Evolutionary conservation across 1,140 invertebrate species (phyloP), one percentile per base, ranked within the genome.

Genomic region (Trinorchestia longiramus): DNA sequence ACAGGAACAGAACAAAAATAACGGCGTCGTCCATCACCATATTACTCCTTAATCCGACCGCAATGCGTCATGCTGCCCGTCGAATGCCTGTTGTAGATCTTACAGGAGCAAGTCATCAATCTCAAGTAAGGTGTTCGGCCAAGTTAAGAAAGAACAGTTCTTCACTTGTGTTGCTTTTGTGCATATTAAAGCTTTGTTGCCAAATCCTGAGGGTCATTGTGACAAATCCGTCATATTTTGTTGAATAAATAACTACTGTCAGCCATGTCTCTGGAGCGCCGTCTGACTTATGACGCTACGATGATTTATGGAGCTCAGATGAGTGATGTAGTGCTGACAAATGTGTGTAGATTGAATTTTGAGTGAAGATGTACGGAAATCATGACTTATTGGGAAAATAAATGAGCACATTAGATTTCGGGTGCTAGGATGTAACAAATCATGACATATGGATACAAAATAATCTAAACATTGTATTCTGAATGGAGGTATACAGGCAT

Each of bases 21-120:
- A 90, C 88, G 88, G 43, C 88, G 88, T 42, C 88, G 88, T 90
- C 88, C 88, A 90, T 90, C 88, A 90, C 88, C 88, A 90, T 43
- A 90, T 90, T 90, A 90, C 88, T 42, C 88, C 88, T 90, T 90
- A 90, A 90, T 90, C 88, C 88, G 88, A 90, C 88, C 88, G n/a
- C 88, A 90, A 43, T 90, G 41, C 88, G 88, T 90, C 88, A 90
- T 90, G 88, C 36, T 15, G 43, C 15, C 88, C 88, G 43, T 90
- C 88, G 88, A 90, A 90, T 43, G 41, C 43, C 6, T 43, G 88
- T 28, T 90, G 88, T 90, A 90, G 41, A 90, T 90, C 88, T 90
- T 90, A 41, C 88, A 41, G 88, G 43, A 41, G 88, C 43, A 41
- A 41, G 41, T 28, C 88, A 90, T 90, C 88, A 90, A 90, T 90